Evolutionary conservation across 2,113 vertebrate genomes (phyloP).

Genomic region (Noturus placidus): DNA sequence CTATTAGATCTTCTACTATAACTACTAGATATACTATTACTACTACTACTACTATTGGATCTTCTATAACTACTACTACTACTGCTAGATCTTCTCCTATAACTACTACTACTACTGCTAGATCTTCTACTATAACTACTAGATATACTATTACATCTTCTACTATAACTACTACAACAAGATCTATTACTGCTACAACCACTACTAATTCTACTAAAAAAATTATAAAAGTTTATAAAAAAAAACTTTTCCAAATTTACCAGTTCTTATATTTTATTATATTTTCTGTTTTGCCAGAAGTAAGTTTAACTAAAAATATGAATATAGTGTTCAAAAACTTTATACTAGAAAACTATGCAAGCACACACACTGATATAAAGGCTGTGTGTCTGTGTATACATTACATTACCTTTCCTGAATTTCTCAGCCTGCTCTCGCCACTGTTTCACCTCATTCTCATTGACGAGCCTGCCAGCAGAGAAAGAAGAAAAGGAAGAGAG

Average conservation of each 20-base stretch:
- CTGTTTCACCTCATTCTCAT: slow-evolving; percentile 96
- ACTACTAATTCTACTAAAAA: not conserved
- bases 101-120: no score
- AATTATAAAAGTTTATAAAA: not conserved
- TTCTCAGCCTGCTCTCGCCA: slow-evolving; percentile 96
- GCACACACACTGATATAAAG: not conserved
- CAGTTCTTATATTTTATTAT: not conserved
- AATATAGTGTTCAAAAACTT: not conserved
- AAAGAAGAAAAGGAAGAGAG: not conserved
- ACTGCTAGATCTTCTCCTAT: no score
- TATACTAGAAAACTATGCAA: not conserved
- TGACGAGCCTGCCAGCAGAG: slow-evolving; percentile 82
- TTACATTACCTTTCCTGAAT: slow-evolving; percentile 87
- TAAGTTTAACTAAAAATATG: no score
- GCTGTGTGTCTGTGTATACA: not conserved
- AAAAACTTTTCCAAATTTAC: not conserved
- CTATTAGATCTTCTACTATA: no score
- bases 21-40: no score
- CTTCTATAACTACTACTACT: no score
- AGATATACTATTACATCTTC: not conserved
- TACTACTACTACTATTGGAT: no score
- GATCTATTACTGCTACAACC: not conserved
- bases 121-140: no score
- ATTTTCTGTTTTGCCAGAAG: not conserved
- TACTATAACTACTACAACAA: not conserved